Base-by-base conservation (phyloP, 2,797 vertebrate genomes). In the Myotis myotis region DNA sequence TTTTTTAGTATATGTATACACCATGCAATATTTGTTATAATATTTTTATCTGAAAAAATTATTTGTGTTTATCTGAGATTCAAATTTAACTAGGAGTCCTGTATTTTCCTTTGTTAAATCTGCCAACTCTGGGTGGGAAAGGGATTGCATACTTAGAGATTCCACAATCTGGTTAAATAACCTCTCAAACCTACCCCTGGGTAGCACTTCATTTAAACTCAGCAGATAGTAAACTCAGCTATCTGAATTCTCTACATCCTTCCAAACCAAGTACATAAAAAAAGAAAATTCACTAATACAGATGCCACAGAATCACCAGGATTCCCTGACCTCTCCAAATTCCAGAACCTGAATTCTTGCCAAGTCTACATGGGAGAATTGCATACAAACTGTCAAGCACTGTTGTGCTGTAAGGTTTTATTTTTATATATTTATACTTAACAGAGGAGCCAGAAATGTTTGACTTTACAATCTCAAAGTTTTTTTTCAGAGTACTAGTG, bases 371-470 rank as follows among this genome's bases (percentile, higher is more conserved):
- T 0, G 8, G 6, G 57, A 94, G 66, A 76, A 87, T 85, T 78
- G 74, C 16, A 8, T 36, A 72, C 82, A 96, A 83, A 93, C 87
- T 89, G 87, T 57, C 41, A 72, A 57, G 17, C 3, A 82, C 53
- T 81, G 60, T 51, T 85, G 36, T 88, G 49, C 44, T 55, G 82
- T 84, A 41, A 1, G 28, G 64, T 76, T 97, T 95, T 86, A 92
- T 93, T 96, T 95, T 92, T 55, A 93, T 70, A 25, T 33, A 81
- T 91, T 96, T 95, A 28, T 88, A 76, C 74, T 93, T 76, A 95
- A 94, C 41, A 89, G 66, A 78, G 33, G 25, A 93, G 5, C 66
- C 71, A 80, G 41, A 71, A 79, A 92, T 92, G 57, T 89, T 75
- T 90, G 70, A 68, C 53, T 95, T 93, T n/a, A 85, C 22, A 80